Conservation (phyloP, 1,140 invertebrate species). For the Brachionus rotundiformis region DNA sequence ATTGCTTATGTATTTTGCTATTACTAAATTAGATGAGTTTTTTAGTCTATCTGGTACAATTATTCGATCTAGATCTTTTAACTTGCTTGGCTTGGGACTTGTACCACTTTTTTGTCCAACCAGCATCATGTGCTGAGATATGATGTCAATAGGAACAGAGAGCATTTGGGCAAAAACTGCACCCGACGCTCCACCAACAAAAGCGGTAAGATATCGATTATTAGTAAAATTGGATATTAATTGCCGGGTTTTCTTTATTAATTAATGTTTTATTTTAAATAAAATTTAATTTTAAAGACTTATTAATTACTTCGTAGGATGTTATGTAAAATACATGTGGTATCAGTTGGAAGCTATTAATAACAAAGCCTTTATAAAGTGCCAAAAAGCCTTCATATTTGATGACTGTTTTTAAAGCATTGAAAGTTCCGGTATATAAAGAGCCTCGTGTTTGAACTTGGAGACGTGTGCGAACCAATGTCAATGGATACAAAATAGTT, state of each 20-base stretch:
- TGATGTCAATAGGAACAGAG: slow-evolving; percentile 90
- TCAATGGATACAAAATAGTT: slow-evolving; percentile 87
- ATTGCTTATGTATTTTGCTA: slow-evolving; percentile 67
- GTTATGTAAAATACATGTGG: slow-evolving; percentile 85
- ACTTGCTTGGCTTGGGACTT: not conserved
- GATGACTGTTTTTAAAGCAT: slow-evolving; percentile 87
- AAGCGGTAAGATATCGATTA: slow-evolving; percentile 35
- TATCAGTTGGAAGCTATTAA: slow-evolving; percentile 81
- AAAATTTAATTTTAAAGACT: slow-evolving; percentile 63
- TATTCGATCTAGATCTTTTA: slow-evolving; percentile 45
- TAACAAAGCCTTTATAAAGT: slow-evolving; percentile 91
- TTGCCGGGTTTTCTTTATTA: slow-evolving; percentile 21
- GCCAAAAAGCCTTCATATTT: slow-evolving; percentile 80
- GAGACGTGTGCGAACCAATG: slow-evolving; percentile 91
- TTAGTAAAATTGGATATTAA: not conserved
- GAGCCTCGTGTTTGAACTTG: slow-evolving; percentile 68
- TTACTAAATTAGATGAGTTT: slow-evolving; percentile 54
- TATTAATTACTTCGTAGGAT: slow-evolving; percentile 82
- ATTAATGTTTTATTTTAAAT: no score
- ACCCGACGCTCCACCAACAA: slow-evolving; percentile 81
- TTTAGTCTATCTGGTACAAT: slow-evolving; percentile 11
- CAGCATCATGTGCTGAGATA: slow-evolving; percentile 95
- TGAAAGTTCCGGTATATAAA: slow-evolving; percentile 79
- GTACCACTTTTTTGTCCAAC: slow-evolving; percentile 67
- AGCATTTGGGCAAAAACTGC: slow-evolving; percentile 91